These are phyloP conservation scores for Apogon hyalosoma DNA, from an alignment of 2,797 vertebrate genomes.

Conservation along the genomic window DNA sequence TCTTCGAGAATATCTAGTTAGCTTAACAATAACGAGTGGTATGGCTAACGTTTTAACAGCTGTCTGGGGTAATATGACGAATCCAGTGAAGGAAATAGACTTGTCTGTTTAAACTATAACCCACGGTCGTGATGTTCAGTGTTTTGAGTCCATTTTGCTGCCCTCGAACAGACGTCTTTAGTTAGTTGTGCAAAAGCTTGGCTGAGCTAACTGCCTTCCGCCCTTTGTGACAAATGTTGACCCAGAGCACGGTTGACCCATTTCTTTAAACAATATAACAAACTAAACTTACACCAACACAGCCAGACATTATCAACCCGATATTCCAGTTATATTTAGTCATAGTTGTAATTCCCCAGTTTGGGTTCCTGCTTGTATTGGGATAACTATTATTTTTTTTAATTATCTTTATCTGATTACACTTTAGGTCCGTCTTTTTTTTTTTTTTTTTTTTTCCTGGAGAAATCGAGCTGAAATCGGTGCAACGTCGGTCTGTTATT, in stretches of 20 bases:
- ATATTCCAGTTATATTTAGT: not conserved
- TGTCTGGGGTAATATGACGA: not conserved
- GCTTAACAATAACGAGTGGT: not conserved
- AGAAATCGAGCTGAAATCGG: conserved; percentile 22
- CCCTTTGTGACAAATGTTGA: conserved; percentile 72
- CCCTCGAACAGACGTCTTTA: conserved; percentile 9
- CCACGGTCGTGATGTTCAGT: not conserved
- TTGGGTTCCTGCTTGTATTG: not conserved
- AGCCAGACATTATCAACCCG: not conserved
- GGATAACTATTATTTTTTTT: conserved; percentile 9
- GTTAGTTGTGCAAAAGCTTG: conserved; percentile 17
- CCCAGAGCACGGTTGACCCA: conserved; percentile 39
- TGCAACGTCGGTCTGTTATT: conserved; percentile 54
- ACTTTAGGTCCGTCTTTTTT: conserved; percentile 7
- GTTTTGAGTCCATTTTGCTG: not conserved
- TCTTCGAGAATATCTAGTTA: conserved; percentile 20
- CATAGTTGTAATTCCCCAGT: not conserved
- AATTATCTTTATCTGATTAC: conserved; percentile 11
- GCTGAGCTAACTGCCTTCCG: conserved; percentile 63
- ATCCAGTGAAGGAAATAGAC: not conserved
- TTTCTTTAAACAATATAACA: conserved; percentile 19
- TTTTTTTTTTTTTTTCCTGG: conserved; percentile 16
- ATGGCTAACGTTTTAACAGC: conserved; percentile 14
- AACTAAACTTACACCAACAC: not conserved
- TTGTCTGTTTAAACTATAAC: conserved; percentile 3